Conservation (phyloP, 2,797 vertebrate genomes). For the Otolemur crassicaudatus region DNA sequence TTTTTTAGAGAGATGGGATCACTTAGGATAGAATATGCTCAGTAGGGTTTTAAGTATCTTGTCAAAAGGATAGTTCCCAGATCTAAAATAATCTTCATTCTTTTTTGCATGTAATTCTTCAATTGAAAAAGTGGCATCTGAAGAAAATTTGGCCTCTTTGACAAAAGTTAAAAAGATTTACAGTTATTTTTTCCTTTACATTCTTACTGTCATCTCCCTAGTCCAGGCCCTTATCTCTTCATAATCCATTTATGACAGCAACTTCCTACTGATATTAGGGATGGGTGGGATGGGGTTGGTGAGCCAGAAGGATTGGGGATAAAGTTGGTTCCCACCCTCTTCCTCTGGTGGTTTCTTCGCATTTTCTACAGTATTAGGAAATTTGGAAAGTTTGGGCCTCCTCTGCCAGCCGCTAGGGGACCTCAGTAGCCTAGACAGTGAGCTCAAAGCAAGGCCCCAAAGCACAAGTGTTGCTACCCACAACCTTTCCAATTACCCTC, state of each 20-base stretch:
- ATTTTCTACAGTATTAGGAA: background rate
- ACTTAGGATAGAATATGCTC: slow-evolving; percentile 26
- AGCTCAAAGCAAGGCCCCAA: background rate
- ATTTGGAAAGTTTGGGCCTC: background rate
- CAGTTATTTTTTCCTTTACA: background rate
- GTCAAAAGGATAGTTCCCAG: slow-evolving; percentile 41
- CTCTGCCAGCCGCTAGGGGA: slow-evolving; percentile 42
- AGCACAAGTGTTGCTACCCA: background rate
- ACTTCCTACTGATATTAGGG: background rate
- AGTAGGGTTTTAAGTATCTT: slow-evolving; percentile 24
- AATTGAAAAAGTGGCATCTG: background rate
- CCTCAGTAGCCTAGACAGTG: slow-evolving; percentile 52
- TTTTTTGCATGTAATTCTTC: slow-evolving; percentile 53
- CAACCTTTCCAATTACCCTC: background rate
- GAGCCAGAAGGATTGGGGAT: background rate
- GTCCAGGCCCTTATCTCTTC: background rate
- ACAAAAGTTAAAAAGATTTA: slow-evolving; percentile 7
- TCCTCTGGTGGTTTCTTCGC: background rate
- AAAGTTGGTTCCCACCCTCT: background rate
- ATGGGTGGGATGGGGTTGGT: background rate
- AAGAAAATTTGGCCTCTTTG: background rate
- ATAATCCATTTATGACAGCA: background rate
- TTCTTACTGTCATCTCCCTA: background rate
- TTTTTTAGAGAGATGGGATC: background rate
- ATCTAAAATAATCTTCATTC: slow-evolving; percentile 46